These are phyloP conservation scores for Callorhinus ursinus DNA, from an alignment of 2,113 vertebrate genomes.

Conservation along the genomic window DNA sequence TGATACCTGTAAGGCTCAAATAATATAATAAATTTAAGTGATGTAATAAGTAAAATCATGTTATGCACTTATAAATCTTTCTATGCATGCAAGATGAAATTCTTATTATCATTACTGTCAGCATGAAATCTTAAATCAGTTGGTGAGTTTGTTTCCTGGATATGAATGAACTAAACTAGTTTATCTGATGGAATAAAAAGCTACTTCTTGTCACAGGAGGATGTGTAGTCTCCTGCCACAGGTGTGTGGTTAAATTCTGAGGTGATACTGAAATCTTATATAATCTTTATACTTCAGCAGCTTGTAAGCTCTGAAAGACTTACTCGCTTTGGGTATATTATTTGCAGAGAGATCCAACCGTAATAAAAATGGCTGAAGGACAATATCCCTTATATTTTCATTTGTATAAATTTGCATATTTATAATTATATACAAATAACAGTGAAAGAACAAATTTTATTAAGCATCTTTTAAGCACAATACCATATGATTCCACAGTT, in stretches of 20 bases:
- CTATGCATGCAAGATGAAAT: neutral
- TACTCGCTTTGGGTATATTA: neutral
- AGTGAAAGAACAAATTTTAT: neutral
- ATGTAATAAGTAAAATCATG: neutral
- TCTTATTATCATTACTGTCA: neutral
- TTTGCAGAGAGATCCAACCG: neutral
- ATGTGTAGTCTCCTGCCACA: neutral
- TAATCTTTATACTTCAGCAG: neutral
- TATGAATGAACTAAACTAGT: conserved; percentile 35
- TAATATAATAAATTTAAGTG: neutral
- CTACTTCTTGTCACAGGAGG: neutral
- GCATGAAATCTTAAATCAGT: conserved; percentile 5
- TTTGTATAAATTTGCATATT: neutral
- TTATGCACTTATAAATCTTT: conserved; percentile 20
- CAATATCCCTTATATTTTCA: neutral
- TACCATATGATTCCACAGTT: neutral
- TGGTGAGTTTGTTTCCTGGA: neutral
- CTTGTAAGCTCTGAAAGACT: neutral
- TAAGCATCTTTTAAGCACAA: neutral
- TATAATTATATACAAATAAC: neutral
- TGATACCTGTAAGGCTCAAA: neutral
- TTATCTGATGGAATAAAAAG: neutral
- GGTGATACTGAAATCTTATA: neutral
- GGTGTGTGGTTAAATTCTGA: conserved; percentile 8
- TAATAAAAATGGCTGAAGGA: neutral